Percentiles rank a stretch among this genome's conserved stretches.
phyloP scores from a whole-genome alignment of 2,113 vertebrate genomes.

The Phrynosoma platyrhinos region DNA sequence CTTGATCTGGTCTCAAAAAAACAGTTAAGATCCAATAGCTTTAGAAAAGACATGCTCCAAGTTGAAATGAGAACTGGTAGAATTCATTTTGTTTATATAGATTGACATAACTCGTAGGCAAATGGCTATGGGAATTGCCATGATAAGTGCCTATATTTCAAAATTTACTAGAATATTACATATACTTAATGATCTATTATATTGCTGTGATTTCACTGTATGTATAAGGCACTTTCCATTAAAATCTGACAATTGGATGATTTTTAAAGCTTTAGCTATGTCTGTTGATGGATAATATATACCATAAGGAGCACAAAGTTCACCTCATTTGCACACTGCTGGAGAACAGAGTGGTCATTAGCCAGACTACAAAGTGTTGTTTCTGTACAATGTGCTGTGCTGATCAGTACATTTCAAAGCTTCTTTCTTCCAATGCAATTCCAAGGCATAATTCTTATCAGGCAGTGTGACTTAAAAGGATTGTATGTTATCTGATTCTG shows the following conservation, averaged over 20 bases:
- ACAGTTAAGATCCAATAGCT: too few species aligned
- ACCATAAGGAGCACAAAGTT: not conserved
- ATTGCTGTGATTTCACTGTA: not conserved
- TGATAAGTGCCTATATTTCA: too few species aligned
- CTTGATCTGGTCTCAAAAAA: too few species aligned
- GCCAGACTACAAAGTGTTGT: slow-evolving; percentile 5
- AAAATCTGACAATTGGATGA: not conserved
- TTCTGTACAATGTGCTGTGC: not conserved
- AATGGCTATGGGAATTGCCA: too few species aligned
- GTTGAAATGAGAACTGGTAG: too few species aligned
- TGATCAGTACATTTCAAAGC: not conserved
- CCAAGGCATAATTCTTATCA: not conserved
- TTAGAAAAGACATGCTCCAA: too few species aligned
- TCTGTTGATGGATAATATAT: not conserved
- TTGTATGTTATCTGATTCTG: not conserved
- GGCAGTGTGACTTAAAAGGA: not conserved
- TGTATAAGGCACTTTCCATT: not conserved
- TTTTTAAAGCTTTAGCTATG: not conserved
- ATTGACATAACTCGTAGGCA: too few species aligned
- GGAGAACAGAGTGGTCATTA: slow-evolving; percentile 6
- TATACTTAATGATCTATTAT: not conserved
- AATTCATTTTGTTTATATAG: too few species aligned
- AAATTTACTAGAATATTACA: too few species aligned
- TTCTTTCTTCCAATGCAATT: slow-evolving; percentile 11
- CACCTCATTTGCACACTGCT: slow-evolving; percentile 15